Conservation (phyloP, 2,888 invertebrate species). For the Mongoloraphidia duomilia region DNA sequence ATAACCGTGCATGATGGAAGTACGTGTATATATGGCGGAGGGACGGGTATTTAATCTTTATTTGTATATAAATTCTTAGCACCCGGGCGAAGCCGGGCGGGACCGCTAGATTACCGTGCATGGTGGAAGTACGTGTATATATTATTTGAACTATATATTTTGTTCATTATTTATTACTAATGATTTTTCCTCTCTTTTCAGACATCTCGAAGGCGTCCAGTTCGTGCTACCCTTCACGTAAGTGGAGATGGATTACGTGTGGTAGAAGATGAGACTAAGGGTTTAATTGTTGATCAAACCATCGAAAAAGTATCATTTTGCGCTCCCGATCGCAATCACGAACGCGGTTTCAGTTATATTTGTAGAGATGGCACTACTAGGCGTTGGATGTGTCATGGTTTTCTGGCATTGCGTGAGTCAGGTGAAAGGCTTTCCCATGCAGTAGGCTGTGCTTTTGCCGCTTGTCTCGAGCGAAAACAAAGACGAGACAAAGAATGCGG, state of each 20-base stretch:
- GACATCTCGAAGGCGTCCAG: constrained; percentile 77
- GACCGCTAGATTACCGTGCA: too few relatives aligned
- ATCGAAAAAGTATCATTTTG: constrained; percentile 99
- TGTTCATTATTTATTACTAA: constrained; percentile 4
- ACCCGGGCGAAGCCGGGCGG: too few relatives aligned
- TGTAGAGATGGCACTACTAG: constrained; percentile 97
- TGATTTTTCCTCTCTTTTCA: constrained; percentile 29
- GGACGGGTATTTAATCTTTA: too few relatives aligned
- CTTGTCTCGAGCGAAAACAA: constrained; percentile 94
- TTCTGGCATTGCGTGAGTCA: constrained; percentile 87
- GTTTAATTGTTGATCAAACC: constrained; percentile 96
- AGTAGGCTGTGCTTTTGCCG: constrained; percentile 98
- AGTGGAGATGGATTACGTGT: constrained; percentile 93
- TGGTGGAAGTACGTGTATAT: background rate
- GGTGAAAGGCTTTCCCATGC: constrained; percentile 98
- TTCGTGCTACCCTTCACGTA: constrained; percentile 79
- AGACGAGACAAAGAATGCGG: constrained; percentile 92
- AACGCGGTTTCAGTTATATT: constrained; percentile 96
- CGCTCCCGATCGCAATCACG: constrained; percentile 95
- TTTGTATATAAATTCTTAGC: too few relatives aligned
- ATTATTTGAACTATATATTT: background rate
- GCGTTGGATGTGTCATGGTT: constrained; percentile 99
- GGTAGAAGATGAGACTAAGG: constrained; percentile 97
- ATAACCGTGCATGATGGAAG: too few relatives aligned
- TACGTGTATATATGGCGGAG: too few relatives aligned